Base-by-base conservation (phyloP, 2,888 invertebrate species). In the Rhagium mordax region DNA sequence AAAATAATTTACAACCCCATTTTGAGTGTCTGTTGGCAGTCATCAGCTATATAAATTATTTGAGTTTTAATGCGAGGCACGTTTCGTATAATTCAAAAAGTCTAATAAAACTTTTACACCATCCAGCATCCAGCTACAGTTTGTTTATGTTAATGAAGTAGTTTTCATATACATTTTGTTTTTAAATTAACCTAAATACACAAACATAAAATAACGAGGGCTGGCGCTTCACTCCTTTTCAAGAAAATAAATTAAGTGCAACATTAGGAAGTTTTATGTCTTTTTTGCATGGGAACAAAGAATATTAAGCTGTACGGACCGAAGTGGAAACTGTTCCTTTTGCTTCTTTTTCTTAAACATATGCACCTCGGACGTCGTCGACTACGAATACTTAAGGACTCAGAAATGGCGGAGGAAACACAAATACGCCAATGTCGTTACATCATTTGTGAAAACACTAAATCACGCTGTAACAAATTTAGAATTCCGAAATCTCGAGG, bases 61-160 rank as follows among this genome's bases (percentile, higher is more conserved):
- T 61, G 72, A 72, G 69, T 74, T 71, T 71, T 64, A 74, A 74
- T 72, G 73, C 68, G 33, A 70, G 27, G 70, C 75, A 70, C 74
- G 75, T 77, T 70, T 70, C 67, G 71, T 49, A 75, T 72, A 70
- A 75, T 72, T 71, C 77, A 74, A 72, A 75, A 72, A 72, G 75
- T 74, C 68, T 70, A 75, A 78, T 78, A 78, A 78, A 78, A 78
- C 74, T 78, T 75, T 75, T 75, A 74, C 75, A 75, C 74, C 75
- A 72, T 71, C 59, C 65, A 67, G 70, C 75, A 72, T 71, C 59
- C 65, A 67, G 70, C 74, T 75, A 67, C 67, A 72, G 77, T 77
- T 80, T 79, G 72, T 78, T 80, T 80, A 81, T 80, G 80, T 62
- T 78, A 81, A 81, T 80, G 79, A 78, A 78, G 80, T 78, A 79